Base-by-base conservation (phyloP, 2,888 invertebrate genomes). In the Conus canariensis region DNA sequence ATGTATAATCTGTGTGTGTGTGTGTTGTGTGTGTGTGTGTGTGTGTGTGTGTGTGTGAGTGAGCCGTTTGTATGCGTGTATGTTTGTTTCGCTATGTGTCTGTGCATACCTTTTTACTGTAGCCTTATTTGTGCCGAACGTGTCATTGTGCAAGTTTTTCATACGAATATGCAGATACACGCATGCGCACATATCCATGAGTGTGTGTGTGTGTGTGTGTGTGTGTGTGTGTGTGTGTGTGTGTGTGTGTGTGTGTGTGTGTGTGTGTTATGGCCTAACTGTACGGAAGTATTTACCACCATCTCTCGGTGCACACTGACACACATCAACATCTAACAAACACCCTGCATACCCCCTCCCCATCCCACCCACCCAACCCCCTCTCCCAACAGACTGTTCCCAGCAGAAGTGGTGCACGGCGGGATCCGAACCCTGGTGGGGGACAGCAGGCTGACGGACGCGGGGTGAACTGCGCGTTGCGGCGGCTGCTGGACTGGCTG, bases 401-500 rank as follows among this genome's bases (percentile, higher is more conserved):
- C 90, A 10, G 59, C 85, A 9, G 90, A 90, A 9, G 83, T 88
- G 8, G 85, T 91, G 91, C 25, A 90, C 74, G 60, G 91, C 45
- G 94, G 94, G 19, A 93, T 94, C n/a, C 93, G 93, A 88, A 92
- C 92, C 60, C 93, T 93, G 14, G 93, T 95, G 16, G 90, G 90
- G 14, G 93, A 94, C 88, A 91, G 93, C 19, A 90, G 89, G 30
- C 91, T 94, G 85, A 92, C 92, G 85, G 93, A 94, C 90, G 91
- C 80, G 45, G 92, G n/a, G 94, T 95, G 92, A 94, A 92, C 10
- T 91, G 91, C 12, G 95, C 95, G 0, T 89, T 96, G 16, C 92
- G 92, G 88, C 93, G 94, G 22, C 95, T 95, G 90, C 93, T 96
- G 56, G 94, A 94, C 90, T 96, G 96, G 96, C 91, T 96, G 59